A percentile compares a stretch with the other conserved stretches of the same genome.
Evolutionary conservation across 2,797 vertebrate genomes (phyloP).

Genomic region (Hyperoplus lanceolatus): DNA sequence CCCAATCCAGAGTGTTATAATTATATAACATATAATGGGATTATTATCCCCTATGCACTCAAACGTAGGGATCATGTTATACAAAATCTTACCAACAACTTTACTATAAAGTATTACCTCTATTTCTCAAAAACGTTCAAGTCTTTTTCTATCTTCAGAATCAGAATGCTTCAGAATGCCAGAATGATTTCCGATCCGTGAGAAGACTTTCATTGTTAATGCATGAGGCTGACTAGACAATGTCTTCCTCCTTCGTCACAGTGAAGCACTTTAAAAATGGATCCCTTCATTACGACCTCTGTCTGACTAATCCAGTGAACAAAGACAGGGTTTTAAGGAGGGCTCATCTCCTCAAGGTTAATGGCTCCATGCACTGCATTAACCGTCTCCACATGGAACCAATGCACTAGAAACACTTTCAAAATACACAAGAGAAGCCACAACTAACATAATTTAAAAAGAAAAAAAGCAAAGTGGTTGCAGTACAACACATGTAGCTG

Average conservation of each 20-base stretch:
- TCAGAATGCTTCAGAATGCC: slow-evolving; percentile 21
- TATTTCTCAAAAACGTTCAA: neutral
- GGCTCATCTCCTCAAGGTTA: slow-evolving; percentile 5
- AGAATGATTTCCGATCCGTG: slow-evolving; percentile 31
- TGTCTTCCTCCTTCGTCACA: slow-evolving; percentile 47
- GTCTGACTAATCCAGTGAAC: slow-evolving; percentile 29
- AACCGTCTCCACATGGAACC: neutral
- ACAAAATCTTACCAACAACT: neutral
- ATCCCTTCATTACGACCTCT: slow-evolving; percentile 66
- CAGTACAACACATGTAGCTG: slow-evolving; percentile 14
- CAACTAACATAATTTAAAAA: slow-evolving; percentile 22
- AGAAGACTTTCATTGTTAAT: slow-evolving; percentile 70
- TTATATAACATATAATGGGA: neutral
- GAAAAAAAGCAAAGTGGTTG: slow-evolving; percentile 6
- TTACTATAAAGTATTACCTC: neutral
- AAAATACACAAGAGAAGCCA: slow-evolving; percentile 4
- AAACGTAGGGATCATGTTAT: neutral
- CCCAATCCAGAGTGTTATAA: neutral
- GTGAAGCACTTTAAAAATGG: slow-evolving; percentile 60
- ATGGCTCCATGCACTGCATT: neutral
- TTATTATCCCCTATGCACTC: neutral
- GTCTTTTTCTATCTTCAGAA: neutral
- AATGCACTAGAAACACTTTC: slow-evolving; percentile 7
- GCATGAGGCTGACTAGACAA: slow-evolving; percentile 62
- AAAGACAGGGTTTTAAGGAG: slow-evolving; percentile 26